These are phyloP conservation scores for Macroteleia sp. DNA, from an alignment of 2,888 invertebrate genomes.

Conservation along the genomic window DNA sequence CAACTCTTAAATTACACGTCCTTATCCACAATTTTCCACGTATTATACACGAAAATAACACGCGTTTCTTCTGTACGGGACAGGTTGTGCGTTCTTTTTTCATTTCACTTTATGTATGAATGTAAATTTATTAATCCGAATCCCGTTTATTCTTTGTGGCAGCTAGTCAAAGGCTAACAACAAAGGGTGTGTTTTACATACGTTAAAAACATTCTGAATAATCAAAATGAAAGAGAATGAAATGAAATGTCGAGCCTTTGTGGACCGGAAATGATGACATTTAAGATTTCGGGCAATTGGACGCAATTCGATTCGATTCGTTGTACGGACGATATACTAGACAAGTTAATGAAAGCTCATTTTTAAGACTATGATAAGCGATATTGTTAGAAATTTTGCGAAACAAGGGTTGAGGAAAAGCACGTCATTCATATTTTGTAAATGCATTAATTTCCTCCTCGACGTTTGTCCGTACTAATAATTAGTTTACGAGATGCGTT, in stretches of 20 bases:
- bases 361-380: slow-evolving; percentile 11
- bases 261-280: slow-evolving; percentile 1
- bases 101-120: no score
- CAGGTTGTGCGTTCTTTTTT: no score
- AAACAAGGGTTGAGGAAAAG: slow-evolving; percentile 20
- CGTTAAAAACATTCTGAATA: not conserved
- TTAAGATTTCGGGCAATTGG: not conserved
- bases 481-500: slow-evolving; percentile 36
- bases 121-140: no score
- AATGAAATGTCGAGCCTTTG: slow-evolving; percentile 6
- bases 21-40: no score
- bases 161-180: slow-evolving; percentile 71
- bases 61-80: no score
- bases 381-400: not conserved
- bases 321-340: not conserved
- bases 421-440: not conserved
- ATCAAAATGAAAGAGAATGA: slow-evolving; percentile 14
- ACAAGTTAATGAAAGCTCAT: slow-evolving; percentile 51
- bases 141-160: slow-evolving; percentile 68
- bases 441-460: slow-evolving; percentile 6
- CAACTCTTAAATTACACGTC: no score
- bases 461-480: slow-evolving; percentile 13
- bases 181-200: slow-evolving; percentile 32
- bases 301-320: slow-evolving; percentile 9
- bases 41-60: no score